Percentiles rank a stretch among this genome's conserved stretches.
Conservation (phyloP, 1,140 invertebrate species). For the Papilio polytes region DNA sequence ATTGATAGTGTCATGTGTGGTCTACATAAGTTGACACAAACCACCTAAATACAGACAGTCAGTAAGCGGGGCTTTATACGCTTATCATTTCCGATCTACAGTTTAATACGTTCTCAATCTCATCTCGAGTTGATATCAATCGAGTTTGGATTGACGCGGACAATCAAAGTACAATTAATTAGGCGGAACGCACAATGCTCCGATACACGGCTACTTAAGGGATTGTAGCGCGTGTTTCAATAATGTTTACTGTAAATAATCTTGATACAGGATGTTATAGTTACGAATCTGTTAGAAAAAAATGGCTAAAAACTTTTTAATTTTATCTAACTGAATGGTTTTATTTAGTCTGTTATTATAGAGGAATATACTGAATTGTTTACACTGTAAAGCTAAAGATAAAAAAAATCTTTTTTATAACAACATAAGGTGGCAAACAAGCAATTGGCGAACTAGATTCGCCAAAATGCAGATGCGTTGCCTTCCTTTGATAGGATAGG, state of each 20-base stretch:
- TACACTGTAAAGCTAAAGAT: neutral
- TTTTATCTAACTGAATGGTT: no score
- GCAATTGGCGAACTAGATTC: no score
- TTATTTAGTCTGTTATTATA: neutral
- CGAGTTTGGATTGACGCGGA: conserved; percentile 41
- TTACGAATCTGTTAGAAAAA: neutral
- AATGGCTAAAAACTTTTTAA: no score
- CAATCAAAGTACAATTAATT: conserved; percentile 59
- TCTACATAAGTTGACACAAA: conserved; percentile 20
- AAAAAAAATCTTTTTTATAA: no score
- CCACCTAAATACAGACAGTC: conserved; percentile 11
- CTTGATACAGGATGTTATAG: neutral
- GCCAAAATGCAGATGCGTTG: no score
- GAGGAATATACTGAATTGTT: neutral
- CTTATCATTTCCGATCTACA: conserved; percentile 36
- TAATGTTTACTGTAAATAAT: conserved; percentile 20
- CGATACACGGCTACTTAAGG: conserved; percentile 33
- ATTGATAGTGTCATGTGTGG: conserved; percentile 9
- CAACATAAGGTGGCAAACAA: no score
- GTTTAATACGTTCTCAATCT: conserved; percentile 54
- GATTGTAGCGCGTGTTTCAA: conserved; percentile 40
- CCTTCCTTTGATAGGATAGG: no score
- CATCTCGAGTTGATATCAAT: conserved; percentile 37
- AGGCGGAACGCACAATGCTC: conserved; percentile 41
- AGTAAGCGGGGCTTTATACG: conserved; percentile 9